phyloP scores from a whole-genome alignment of 2,888 invertebrate species.

The Elmis aenea region DNA sequence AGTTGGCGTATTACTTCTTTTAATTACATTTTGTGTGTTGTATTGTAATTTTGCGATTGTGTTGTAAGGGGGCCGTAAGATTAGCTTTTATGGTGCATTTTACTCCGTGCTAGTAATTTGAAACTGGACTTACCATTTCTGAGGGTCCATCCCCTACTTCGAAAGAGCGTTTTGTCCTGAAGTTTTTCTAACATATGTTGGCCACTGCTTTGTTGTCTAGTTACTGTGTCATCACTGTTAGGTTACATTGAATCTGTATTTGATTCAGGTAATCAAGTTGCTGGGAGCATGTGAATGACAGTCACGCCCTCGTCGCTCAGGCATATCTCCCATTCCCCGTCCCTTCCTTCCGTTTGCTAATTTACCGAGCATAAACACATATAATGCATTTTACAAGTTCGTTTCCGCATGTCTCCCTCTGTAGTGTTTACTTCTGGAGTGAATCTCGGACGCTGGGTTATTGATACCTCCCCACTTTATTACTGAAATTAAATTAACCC shows the following conservation, averaged over 20 bases:
- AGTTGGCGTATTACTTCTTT: too few species aligned
- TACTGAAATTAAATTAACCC: conserved; percentile 18
- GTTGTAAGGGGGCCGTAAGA: too few species aligned
- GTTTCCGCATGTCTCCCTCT: conserved; percentile 6
- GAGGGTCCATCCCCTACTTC: too few species aligned
- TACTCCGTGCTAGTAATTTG: too few species aligned
- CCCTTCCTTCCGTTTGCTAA: conserved; percentile 38
- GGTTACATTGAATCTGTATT: conserved; percentile 26
- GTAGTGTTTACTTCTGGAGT: conserved; percentile 1
- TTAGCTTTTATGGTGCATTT: too few species aligned
- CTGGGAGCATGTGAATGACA: conserved; percentile 35
- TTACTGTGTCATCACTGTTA: too few species aligned
- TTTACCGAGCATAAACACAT: conserved; percentile 17
- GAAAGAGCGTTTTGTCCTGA: too few species aligned
- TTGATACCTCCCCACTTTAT: conserved; percentile 18
- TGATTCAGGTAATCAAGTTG: conserved; percentile 40
- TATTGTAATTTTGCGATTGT: too few species aligned
- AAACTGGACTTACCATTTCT: too few species aligned
- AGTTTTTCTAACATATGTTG: too few species aligned
- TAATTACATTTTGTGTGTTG: too few species aligned
- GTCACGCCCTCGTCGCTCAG: conserved; percentile 46
- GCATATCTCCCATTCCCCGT: conserved; percentile 42
- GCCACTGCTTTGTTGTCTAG: conserved; percentile 16
- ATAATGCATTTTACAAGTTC: conserved; percentile 16
- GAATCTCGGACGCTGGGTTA: conserved; percentile 8